A percentile compares a stretch with the other conserved stretches of the same genome.
These are phyloP conservation scores for Lerema accius DNA, from an alignment of 1,140 invertebrate species.

Conservation along the genomic window DNA sequence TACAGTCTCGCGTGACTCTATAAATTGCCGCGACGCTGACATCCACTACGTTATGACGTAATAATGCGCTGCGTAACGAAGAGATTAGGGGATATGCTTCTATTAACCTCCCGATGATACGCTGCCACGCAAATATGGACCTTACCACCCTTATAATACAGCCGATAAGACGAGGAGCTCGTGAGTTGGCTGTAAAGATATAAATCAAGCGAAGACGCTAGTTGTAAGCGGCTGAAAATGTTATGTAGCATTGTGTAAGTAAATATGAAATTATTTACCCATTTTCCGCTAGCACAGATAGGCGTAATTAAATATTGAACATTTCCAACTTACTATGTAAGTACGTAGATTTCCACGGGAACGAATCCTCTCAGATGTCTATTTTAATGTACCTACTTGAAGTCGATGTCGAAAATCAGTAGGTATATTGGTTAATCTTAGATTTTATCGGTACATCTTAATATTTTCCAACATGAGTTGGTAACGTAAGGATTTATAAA, in stretches of 20 bases:
- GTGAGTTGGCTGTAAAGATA: slow-evolving; percentile 3
- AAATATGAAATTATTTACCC: no score
- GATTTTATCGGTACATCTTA: no score
- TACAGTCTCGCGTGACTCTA: slow-evolving; percentile 1
- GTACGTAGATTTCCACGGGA: no score
- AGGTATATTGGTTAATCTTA: no score
- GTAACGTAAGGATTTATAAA: no score
- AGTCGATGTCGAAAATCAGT: no score
- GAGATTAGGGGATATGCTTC: slow-evolving; percentile 16
- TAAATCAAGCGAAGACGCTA: slow-evolving; percentile 13
- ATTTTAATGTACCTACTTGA: no score
- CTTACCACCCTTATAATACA: background rate
- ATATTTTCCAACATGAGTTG: no score
- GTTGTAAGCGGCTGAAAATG: slow-evolving; percentile 8
- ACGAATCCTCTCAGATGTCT: no score
- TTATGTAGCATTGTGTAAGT: slow-evolving; percentile 1
- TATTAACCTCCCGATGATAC: slow-evolving; percentile 15
- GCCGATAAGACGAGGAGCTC: background rate
- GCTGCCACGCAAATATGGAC: slow-evolving; percentile 1
- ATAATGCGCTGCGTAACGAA: slow-evolving; percentile 27
- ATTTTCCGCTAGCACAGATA: no score
- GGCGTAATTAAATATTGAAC: no score
- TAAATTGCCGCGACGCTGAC: slow-evolving; percentile 5
- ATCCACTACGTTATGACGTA: slow-evolving; percentile 21
- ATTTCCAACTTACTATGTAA: no score